These are phyloP conservation scores for Globodera rostochiensis DNA, from an alignment of 1,140 invertebrate genomes.

Conservation along the genomic window DNA sequence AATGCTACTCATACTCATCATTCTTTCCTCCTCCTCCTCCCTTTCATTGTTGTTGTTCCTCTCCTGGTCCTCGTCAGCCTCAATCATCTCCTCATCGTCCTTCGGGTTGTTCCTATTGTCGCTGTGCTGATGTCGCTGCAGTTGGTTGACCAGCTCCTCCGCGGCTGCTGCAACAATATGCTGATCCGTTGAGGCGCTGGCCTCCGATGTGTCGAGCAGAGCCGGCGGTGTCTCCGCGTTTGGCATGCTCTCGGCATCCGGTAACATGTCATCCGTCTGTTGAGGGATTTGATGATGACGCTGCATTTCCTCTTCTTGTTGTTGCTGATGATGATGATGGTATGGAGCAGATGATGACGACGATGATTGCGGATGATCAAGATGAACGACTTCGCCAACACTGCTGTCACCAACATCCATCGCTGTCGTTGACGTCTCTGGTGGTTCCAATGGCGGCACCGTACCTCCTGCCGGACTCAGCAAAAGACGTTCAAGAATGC, in stretches of 20 bases:
- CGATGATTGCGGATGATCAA: constrained; percentile 3
- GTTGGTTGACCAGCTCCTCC: background rate
- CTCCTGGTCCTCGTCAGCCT: background rate
- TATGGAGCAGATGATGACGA: background rate
- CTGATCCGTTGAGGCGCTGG: background rate
- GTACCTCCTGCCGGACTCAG: background rate
- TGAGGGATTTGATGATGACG: constrained; percentile 4
- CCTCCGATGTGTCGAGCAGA: constrained; percentile 6
- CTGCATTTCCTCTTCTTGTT: background rate
- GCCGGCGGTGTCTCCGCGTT: constrained; percentile 27
- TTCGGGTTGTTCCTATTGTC: background rate
- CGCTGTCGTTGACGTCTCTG: constrained; percentile 1
- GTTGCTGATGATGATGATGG: background rate
- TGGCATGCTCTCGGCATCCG: constrained; percentile 6
- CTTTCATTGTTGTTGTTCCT: background rate
- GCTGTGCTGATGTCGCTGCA: background rate
- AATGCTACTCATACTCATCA: constrained; percentile 4
- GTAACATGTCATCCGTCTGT: background rate
- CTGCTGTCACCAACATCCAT: background rate
- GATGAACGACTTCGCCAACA: background rate
- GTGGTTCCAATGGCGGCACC: background rate
- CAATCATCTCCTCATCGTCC: background rate
- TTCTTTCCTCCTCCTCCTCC: background rate
- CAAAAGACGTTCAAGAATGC: background rate
- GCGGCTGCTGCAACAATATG: background rate